phyloP scores from a whole-genome alignment of 2,113 vertebrate genomes.

The Boleophthalmus pectinirostris region DNA sequence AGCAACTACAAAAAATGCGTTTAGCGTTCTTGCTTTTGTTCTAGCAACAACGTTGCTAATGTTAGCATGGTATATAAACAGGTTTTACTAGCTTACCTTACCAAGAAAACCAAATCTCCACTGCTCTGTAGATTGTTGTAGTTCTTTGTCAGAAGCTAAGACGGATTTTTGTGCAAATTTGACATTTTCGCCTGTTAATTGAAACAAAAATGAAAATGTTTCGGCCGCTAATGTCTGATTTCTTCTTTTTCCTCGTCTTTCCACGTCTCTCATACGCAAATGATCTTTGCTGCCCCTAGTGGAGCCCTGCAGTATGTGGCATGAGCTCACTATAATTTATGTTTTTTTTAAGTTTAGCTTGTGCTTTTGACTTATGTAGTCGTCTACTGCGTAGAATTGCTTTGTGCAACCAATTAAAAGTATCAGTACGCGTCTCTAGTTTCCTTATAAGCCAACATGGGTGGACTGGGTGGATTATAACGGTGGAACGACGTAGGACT shows the following conservation, averaged over 20 bases:
- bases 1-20: background rate
- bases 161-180: background rate
- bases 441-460: background rate
- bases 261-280: background rate
- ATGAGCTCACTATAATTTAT: too few species aligned
- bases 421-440: background rate
- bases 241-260: background rate
- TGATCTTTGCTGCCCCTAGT: background rate
- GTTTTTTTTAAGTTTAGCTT: too few species aligned
- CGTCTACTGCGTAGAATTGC: background rate
- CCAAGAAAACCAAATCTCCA: background rate
- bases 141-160: background rate
- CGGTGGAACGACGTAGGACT: too few species aligned
- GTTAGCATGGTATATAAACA: background rate
- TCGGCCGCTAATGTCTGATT: background rate
- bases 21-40: background rate
- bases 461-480: background rate
- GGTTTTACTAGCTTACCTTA: background rate
- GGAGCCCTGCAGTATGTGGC: background rate
- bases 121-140: too few species aligned
- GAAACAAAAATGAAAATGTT: background rate
- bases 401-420: background rate
- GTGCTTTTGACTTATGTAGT: background rate
- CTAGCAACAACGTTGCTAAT: slow-evolving; percentile 1
- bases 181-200: too few species aligned